Base-by-base conservation (phyloP, 92 coral and sea anemone genomes). In the Palythoa heliodiscus region DNA sequence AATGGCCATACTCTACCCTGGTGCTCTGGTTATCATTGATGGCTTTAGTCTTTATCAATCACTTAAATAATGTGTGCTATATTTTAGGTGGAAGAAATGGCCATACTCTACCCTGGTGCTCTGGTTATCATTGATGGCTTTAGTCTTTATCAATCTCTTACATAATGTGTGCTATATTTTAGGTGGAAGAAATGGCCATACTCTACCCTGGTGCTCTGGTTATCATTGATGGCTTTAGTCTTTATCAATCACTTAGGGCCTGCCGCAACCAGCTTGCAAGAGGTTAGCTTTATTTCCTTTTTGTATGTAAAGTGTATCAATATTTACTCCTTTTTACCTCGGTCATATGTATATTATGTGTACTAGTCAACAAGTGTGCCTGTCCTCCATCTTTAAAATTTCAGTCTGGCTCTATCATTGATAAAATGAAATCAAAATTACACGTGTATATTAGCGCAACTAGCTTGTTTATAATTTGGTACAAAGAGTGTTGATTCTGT, bases 1-100 rank as follows among this genome's bases (percentile, higher is more conserved):
- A 71, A 89, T 96, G 52, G 99, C 99, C 78, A 96, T 96, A 83
- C 87, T 96, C 88, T 96, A 96, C 76, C 98, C 98, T 54, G 89
- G 71, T 72, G 92, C 99, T 4, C 84, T 94, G 91, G 99, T 96
- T 69, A 89, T 94, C 17, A 92, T 96, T 58, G 99, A 96, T 89
- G 99, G 99, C 1, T 96, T 96, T 66, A 96, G 99, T 83, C 83
- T 96, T 57, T 96, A 91, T 70, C 99, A 96, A 94, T 96, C 99
- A n/a, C 89, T 96, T 61, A 86, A 3, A 25, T 38, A 14, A 50
- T 77, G 40, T 4, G 6, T 77, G 47, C 16, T 17, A 38, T 5
- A 47, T 71, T 19, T 13, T 63, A 94, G 98, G 96, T 97, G 48
- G 99, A 97, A 73, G 99, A 97, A 71, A 89, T 96, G 52, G 99